Percentiles rank a stretch among this genome's conserved stretches.
Evolutionary conservation across 2,888 invertebrate species (phyloP).

Genomic region (Apotomis turbidana): DNA sequence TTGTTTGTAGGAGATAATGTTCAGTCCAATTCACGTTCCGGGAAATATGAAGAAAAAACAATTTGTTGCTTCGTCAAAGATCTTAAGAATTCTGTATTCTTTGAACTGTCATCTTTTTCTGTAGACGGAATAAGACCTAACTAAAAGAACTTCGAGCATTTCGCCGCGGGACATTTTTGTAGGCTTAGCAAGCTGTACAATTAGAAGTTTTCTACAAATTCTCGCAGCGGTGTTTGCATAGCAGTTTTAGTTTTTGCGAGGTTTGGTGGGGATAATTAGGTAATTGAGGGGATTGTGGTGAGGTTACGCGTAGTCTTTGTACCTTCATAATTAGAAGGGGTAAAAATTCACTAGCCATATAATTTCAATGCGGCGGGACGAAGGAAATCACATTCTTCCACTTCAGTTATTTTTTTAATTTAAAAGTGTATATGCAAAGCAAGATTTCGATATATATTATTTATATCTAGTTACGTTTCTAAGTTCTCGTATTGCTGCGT

Average conservation of each 20-base stretch:
- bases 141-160: not conserved
- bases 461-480: too few species aligned
- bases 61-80: too few species aligned
- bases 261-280: slow-evolving; percentile 12
- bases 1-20: too few species aligned
- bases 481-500: too few species aligned
- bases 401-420: not conserved
- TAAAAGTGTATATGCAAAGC: too few species aligned
- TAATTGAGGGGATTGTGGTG: slow-evolving; percentile 13
- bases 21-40: too few species aligned
- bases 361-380: too few species aligned
- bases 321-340: slow-evolving; percentile 11
- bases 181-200: slow-evolving; percentile 12
- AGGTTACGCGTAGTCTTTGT: slow-evolving; percentile 6
- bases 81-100: too few species aligned
- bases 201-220: slow-evolving; percentile 19
- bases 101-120: too few species aligned
- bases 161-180: slow-evolving; percentile 4
- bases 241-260: slow-evolving; percentile 8
- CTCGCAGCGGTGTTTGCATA: slow-evolving; percentile 3
- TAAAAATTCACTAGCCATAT: slow-evolving; percentile 8
- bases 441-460: too few species aligned
- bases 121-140: not conserved
- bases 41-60: too few species aligned
- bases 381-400: not conserved